Evolutionary conservation across 2,888 invertebrate species (phyloP), one percentile per base, ranked within the genome.

Genomic region (Eupithecia subumbrata): DNA sequence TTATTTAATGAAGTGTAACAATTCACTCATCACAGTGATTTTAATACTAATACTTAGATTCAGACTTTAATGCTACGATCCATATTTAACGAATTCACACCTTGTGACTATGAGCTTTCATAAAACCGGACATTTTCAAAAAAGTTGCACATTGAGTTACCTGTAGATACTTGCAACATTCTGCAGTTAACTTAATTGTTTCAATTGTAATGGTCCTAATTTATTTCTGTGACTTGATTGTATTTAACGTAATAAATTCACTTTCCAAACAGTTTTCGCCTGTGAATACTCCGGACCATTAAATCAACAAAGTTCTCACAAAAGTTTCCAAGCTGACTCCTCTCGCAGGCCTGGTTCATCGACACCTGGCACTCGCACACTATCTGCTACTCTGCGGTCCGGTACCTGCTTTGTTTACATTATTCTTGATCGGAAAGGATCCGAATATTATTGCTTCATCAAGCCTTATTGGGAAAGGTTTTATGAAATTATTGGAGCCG

Each of bases 281-380:
- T 60, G 5, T 14, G 56, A 60, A 25, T 12, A 60, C 56, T 12
- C 12, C n/a, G 22, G 12, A 4, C 22, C 22, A 22, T 56, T 22
- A 22, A 56, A 12, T 56, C n/a, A 60, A 60, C 60, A 60, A 25
- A 60, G 60, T 60, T 60, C 25, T 60, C 14, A 60, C 60, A 60
- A 25, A 60, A 60, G 25, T 60, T 25, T 2, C 0, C 12, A 56
- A 56, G 5, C 22, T 25, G 12, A 4, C 11, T 60, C 60, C 22
- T 25, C 56, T 11, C 22, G 14, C 12, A 60, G 60, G 14, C 56
- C n/a, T 4, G 11, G 56, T 56, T 56, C 56, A 56, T 56, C 56
- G 56, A 56, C 56, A 56, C 56, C 4, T 16, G 22, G 11, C 3
- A 52, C 52, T 52, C n/a, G 9, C 52, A 22, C 52, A 12, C 12